Conservation (phyloP, 1,140 invertebrate species). For the Popillia japonica region DNA sequence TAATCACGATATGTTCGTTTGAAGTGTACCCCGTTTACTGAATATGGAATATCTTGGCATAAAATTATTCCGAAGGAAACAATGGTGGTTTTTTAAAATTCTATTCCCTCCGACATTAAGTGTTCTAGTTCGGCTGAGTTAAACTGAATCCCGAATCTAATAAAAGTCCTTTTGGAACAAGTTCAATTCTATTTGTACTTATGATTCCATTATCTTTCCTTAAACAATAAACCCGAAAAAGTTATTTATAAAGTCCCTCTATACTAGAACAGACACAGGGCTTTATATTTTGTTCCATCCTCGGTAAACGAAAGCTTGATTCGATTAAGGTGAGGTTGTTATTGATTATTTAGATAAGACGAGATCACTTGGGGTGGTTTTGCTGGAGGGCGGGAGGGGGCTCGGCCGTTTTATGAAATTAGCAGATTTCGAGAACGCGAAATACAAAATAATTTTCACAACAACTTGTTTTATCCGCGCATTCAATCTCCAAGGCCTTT, state of each 20-base stretch:
- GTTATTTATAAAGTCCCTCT: not conserved
- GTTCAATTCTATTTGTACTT: conserved; percentile 7
- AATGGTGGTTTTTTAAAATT: too few relatives aligned
- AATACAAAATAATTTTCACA: not conserved
- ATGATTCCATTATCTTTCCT: not conserved
- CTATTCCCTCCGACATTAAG: too few relatives aligned
- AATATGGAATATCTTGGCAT: not conserved
- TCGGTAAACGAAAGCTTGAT: not conserved
- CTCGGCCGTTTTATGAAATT: not conserved
- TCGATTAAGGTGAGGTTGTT: not conserved
- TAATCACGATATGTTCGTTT: not conserved
- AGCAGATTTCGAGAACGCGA: not conserved
- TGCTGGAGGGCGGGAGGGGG: not conserved
- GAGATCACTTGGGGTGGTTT: not conserved
- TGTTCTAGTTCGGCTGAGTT: not conserved
- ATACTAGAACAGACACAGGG: too few relatives aligned
- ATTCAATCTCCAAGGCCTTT: not conserved
- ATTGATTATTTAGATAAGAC: conserved; percentile 6
- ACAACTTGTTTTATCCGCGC: not conserved
- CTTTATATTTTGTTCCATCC: not conserved
- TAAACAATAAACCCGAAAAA: not conserved
- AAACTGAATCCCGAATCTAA: not conserved
- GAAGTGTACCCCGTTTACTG: too few relatives aligned
- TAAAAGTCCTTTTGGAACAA: not conserved
- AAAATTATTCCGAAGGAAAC: not conserved